Evolutionary conservation across 2,888 invertebrate species (phyloP), one percentile per base, ranked within the genome.

Genomic region (Litoditis marina): DNA sequence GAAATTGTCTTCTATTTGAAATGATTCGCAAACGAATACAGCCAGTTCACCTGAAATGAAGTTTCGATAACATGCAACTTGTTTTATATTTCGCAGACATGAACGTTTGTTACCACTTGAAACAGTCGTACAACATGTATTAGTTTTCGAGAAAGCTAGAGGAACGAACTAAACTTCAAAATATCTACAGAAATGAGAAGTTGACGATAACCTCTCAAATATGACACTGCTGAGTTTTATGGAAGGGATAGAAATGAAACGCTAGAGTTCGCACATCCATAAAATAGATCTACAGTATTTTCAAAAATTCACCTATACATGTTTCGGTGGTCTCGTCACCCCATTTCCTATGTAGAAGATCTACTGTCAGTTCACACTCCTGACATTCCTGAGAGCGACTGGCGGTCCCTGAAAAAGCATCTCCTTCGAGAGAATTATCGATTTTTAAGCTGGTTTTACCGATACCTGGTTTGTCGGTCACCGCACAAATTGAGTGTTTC

Each of bases 1-100:
- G 36, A 71, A 72, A 44, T 77, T 73, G 53, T 72, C 73, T 44
- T 76, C 71, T 49, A 78, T 74, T 7, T 76, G 58, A 36, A 77
- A 70, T 1, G 42, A 57, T 44, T 73, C 71, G 58, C 78, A 78
- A 39, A 78, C 66, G 27, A 63, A 66, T 8, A 61, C 22, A 25
- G 66, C 69, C n/a, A 67, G 56, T 16, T 73, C 66, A 30, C 66
- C 64, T 66, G 34, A 25, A 63, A 36, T n/a, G n/a, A n/a, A n/a
- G n/a, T n/a, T n/a, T n/a, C n/a, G n/a, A n/a, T n/a, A n/a, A n/a
- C n/a, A n/a, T n/a, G n/a, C n/a, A n/a, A n/a, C n/a, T n/a, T n/a
- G n/a, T n/a, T n/a, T n/a, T n/a, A n/a, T n/a, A n/a, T n/a, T n/a
- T n/a, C n/a, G n/a, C n/a, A n/a, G n/a, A n/a, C n/a, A n/a, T n/a